These are phyloP conservation scores for Platysternon megacephalum DNA, from an alignment of 2,113 vertebrate species.

Conservation along the genomic window DNA sequence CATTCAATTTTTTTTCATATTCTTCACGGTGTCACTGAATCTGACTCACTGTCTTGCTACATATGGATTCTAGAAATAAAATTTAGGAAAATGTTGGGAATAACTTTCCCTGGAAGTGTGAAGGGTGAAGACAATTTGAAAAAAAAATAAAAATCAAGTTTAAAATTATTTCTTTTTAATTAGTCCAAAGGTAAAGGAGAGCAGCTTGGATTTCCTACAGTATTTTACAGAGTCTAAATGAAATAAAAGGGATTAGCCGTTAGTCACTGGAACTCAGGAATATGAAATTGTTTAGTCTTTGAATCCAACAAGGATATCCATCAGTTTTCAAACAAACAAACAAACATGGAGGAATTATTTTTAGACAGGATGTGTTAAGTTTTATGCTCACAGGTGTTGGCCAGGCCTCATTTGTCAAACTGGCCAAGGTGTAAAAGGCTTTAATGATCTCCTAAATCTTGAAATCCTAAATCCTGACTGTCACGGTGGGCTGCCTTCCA, in stretches of 20 bases:
- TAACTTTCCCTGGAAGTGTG: background rate
- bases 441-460: conserved; percentile 62
- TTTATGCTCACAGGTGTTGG: background rate
- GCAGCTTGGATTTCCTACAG: background rate
- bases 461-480: background rate
- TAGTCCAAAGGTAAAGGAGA: background rate
- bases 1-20: background rate
- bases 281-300: conserved; percentile 52
- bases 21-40: background rate
- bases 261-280: conserved; percentile 28
- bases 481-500: background rate
- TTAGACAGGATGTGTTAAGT: conserved; percentile 52
- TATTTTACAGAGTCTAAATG: conserved; percentile 30
- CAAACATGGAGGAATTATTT: conserved; percentile 41
- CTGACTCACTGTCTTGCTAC: background rate
- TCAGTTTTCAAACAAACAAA: conserved; percentile 33
- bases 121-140: background rate
- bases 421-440: conserved; percentile 52
- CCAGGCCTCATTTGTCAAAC: conserved; percentile 10
- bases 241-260: conserved; percentile 20
- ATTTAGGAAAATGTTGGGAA: background rate
- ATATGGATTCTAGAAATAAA: background rate
- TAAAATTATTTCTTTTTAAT: background rate
- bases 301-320: conserved; percentile 40
- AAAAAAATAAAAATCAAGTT: background rate